Conservation (phyloP, 2,888 invertebrate species). For the Drosophila phalerata region DNA sequence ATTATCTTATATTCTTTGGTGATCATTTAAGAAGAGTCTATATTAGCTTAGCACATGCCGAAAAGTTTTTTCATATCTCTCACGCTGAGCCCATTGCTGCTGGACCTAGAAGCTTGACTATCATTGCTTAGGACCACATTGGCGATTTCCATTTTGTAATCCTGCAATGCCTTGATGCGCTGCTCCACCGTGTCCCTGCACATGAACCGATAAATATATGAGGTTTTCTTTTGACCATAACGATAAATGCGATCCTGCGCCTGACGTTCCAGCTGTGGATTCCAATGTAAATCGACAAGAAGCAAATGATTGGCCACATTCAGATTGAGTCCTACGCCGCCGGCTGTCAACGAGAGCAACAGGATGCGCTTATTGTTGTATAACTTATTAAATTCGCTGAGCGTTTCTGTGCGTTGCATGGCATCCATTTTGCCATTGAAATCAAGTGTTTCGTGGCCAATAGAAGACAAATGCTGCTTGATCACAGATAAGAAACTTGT, state of each 20-base stretch:
- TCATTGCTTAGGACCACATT: constrained; percentile 14
- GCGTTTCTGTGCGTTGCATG: constrained; percentile 6
- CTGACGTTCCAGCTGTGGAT: constrained; percentile 97
- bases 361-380: constrained; percentile 84
- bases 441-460: constrained; percentile 16
- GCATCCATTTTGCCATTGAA: constrained; percentile 26
- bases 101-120: neutral
- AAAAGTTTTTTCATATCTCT: constrained; percentile 24
- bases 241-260: constrained; percentile 97
- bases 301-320: constrained; percentile 96
- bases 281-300: constrained; percentile 97
- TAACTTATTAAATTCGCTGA: constrained; percentile 6
- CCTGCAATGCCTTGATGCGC: constrained; percentile 92
- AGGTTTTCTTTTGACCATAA: constrained; percentile 93
- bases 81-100: neutral
- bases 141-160: constrained; percentile 91
- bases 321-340: constrained; percentile 98
- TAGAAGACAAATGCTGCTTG: constrained; percentile 4
- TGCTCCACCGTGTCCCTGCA: constrained; percentile 95
- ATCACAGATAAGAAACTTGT: constrained; percentile 87
- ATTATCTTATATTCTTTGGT: neutral
- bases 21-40: neutral
- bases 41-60: neutral
- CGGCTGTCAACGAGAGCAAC: constrained; percentile 95
- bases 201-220: constrained; percentile 94